Evolutionary conservation across 2,113 vertebrate species (phyloP).

Genomic region (Platichthys flesus): DNA sequence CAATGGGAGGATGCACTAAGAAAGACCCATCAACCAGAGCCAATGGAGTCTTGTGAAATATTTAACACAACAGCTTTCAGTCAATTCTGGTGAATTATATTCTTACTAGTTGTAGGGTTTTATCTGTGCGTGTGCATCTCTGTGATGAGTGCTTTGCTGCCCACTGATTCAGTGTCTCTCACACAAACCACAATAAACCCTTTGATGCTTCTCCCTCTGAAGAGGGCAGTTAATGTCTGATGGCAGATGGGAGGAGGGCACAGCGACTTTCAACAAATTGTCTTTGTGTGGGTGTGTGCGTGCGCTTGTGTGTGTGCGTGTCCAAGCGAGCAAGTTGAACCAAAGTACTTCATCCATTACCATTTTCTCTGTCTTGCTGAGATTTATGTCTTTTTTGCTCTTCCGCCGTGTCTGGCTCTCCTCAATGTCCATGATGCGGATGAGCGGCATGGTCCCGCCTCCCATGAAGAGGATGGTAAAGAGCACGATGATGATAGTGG

Average conservation of each 20-base stretch:
- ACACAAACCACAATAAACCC: slow-evolving; percentile 42
- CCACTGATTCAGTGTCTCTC: slow-evolving; percentile 34
- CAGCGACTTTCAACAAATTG: slow-evolving; percentile 2
- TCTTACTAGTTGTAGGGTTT: slow-evolving; percentile 2
- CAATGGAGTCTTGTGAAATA: slow-evolving; percentile 13
- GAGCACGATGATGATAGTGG: slow-evolving; percentile 96
- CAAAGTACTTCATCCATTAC: slow-evolving; percentile 69
- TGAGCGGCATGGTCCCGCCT: slow-evolving; percentile 96
- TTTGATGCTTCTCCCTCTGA: slow-evolving; percentile 44
- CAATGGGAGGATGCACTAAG: background rate
- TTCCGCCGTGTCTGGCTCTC: slow-evolving; percentile 88
- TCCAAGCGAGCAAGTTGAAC: background rate
- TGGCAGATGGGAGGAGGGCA: slow-evolving; percentile 22
- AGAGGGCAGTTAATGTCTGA: slow-evolving; percentile 21
- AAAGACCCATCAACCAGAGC: slow-evolving; percentile 15
- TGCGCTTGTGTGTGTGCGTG: background rate
- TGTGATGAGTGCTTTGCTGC: slow-evolving; percentile 24
- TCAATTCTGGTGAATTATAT: background rate
- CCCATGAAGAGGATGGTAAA: slow-evolving; percentile 96
- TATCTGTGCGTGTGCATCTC: slow-evolving; percentile 12
- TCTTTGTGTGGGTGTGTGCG: too few relatives aligned
- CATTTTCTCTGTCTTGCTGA: slow-evolving; percentile 99
- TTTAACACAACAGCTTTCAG: slow-evolving; percentile 15
- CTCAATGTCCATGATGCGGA: slow-evolving; percentile 94
- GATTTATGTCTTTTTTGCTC: slow-evolving; percentile 93